A percentile compares a stretch with the other conserved stretches of the same genome.
Conservation (phyloP, 92 coral and sea anemone species). For the Bergia sp. region DNA sequence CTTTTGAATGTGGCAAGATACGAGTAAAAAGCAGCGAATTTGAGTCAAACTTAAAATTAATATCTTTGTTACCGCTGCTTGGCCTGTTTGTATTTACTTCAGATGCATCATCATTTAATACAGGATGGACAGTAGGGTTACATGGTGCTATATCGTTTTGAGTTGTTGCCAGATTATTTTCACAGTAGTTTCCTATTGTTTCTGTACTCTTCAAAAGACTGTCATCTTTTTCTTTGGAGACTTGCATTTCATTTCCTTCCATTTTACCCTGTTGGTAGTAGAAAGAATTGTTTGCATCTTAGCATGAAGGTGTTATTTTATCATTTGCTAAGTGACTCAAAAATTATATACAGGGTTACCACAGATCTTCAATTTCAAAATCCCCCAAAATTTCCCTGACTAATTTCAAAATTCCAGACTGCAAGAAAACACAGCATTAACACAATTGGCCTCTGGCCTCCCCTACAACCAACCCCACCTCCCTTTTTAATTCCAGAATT, state of each 20-base stretch:
- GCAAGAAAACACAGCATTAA: too few species aligned
- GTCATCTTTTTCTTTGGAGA: neutral
- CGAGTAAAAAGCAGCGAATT: neutral
- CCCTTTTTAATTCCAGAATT: too few species aligned
- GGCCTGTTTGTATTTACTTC: neutral
- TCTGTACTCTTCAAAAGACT: neutral
- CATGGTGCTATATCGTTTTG: neutral
- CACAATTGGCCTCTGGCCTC: too few species aligned
- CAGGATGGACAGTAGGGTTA: neutral
- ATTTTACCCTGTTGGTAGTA: constrained; percentile 18
- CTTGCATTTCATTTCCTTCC: neutral
- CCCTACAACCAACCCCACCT: too few species aligned
- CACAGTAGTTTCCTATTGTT: neutral
- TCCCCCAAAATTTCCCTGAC: too few species aligned
- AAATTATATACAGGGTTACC: too few species aligned
- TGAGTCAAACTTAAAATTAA: neutral
- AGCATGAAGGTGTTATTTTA: too few species aligned
- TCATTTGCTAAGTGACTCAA: too few species aligned
- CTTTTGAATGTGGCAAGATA: neutral
- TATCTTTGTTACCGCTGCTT: neutral
- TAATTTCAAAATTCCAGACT: too few species aligned
- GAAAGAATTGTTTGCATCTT: too few species aligned
- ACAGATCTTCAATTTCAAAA: too few species aligned
- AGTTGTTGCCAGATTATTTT: too few species aligned
- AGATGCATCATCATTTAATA: neutral